Conservation (phyloP, 2,888 invertebrate species). For the Geophilus truncorum region DNA sequence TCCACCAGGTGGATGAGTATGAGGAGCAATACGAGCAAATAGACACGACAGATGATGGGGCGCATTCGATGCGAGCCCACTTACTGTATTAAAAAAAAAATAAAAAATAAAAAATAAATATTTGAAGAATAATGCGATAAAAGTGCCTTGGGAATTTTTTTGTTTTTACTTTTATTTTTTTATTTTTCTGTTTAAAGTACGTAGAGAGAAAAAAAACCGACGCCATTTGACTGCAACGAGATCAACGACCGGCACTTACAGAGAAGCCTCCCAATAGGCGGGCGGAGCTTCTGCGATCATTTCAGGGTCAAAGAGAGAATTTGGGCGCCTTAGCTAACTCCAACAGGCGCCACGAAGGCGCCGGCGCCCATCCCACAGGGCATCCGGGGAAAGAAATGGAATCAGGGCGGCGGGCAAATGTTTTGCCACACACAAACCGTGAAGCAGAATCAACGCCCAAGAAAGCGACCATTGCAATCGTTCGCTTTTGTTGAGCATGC, state of each 20-base stretch:
- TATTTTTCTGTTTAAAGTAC: not conserved
- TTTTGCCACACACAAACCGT: not conserved
- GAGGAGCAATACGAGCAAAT: not conserved
- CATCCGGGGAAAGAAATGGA: not conserved
- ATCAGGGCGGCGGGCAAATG: not conserved
- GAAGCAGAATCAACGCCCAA: not conserved
- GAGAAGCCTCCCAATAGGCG: not conserved
- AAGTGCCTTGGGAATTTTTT: no score
- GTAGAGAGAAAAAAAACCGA: not conserved
- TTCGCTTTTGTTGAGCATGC: constrained; percentile 1
- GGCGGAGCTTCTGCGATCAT: constrained; percentile 10
- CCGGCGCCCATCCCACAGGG: constrained; percentile 1
- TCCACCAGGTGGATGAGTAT: not conserved
- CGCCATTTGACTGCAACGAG: not conserved
- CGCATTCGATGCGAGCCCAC: constrained; percentile 20
- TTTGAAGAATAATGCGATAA: not conserved
- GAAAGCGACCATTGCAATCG: not conserved
- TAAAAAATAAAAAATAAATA: not conserved
- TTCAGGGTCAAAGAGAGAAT: constrained; percentile 5
- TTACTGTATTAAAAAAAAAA: not conserved
- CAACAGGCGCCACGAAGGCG: not conserved
- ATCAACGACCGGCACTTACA: not conserved
- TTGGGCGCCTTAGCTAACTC: not conserved
- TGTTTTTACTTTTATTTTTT: no score
- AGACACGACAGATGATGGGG: not conserved